Evolutionary conservation across 2,888 invertebrate species (phyloP), one percentile per base, ranked within the genome.

Genomic region (Coronaproctus castanopsis): DNA sequence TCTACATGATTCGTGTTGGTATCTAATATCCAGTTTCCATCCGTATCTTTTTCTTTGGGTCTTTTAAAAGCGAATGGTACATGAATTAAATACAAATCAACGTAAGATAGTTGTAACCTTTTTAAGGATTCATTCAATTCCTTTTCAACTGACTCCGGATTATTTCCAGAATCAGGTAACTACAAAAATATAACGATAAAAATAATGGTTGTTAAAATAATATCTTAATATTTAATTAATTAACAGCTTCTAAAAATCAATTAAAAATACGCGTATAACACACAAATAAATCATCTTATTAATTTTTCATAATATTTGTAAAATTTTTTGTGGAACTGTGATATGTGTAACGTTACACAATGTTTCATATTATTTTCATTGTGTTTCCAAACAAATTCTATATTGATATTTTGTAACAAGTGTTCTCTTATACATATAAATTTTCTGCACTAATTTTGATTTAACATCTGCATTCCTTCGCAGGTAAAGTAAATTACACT

Each of bases 1-100:
- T 24, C 24, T 5, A 58, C 2, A 22, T 62, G 59, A 23, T 62
- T 57, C 5, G 57, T 60, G 10, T 21, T 54, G 2, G 1, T 1
- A 55, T 63, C 63, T 0, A 60, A 2, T 24, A 59, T 56, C 0
- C n/a, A 1, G 14, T n/a, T n/a, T 2, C 50, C 18, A 14, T 55
- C n/a, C 14, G 24, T 0, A 10, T 58, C 55, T 48, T 61, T 58
- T 24, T 59, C 57, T 1, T 54, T 59, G 2, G 54, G 54, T 5
- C 48, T 21, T 2, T 50, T 21, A 2, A 63, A 3, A 2, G 55
- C 55, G 51, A 63, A 63, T 3, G 91, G 89, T 1, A 77, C 75
- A 69, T 92, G 91, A 62, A 90, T 73, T 50, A 91, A 74, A 72
- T 87, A 90, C 61, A 91, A 71, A 71, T 92, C 91, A 49, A 92